Base-by-base conservation (phyloP, 2,888 invertebrate genomes). In the Trisateles emortualis region DNA sequence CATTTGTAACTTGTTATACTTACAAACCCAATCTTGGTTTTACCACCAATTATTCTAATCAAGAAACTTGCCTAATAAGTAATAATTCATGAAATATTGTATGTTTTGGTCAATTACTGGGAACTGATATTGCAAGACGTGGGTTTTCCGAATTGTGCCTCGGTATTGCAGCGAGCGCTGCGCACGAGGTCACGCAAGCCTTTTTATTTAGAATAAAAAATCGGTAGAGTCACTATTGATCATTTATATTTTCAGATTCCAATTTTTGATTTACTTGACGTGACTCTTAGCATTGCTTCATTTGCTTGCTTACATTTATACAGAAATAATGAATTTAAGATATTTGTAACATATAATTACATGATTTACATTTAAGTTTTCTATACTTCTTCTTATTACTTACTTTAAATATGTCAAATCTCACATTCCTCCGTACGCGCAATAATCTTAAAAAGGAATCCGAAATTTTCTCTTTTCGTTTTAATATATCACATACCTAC, bases 121-220 rank as follows among this genome's bases (percentile, higher is more conserved):
- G 74, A 81, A 79, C 72, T 72, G 55, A 66, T 81, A 81, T 85
- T 84, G 88, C 78, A 86, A 85, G 65, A 68, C 75, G 58, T 72
- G 91, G 90, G 85, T 89, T 92, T 92, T 86, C 90, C 92, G 83
- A 88, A 84, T 79, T 79, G 83, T 79, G 76, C 70, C 43, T 60
- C 52, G 50, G 79, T 83, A 83, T 85, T 90, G 88, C 88, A 84
- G 73, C 74, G 77, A 64, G 61, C 68, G 52, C 73, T 51, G 86
- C 87, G 84, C n/a, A n/a, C 81, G 87, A 78, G 69, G 72, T 54
- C 76, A 77, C 66, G 62, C 66, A 67, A 74, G 68, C 56, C 52
- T 72, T 70, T 54, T 45, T 68, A 60, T 52, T 61, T 53, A 3
- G 63, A 76, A 78, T 63, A 66, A 17, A 45, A 32, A 44, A 44